Evolutionary conservation across 2,888 invertebrate species (phyloP).

Genomic region (Mythimna lalbum): DNA sequence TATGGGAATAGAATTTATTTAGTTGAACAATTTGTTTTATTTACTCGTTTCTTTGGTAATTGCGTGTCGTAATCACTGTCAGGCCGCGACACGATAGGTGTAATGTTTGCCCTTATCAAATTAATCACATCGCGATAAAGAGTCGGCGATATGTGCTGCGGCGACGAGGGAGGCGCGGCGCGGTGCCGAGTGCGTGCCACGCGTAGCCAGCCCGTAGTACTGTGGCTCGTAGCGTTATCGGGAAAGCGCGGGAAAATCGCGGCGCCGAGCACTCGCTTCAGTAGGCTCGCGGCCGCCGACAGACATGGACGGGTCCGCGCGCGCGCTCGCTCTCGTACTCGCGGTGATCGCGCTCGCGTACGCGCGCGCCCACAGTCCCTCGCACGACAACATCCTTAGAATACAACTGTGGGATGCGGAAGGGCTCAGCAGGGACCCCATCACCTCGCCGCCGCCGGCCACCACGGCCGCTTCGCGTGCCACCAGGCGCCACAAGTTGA

Average conservation of each 20-base stretch:
- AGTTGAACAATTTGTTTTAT: constrained; percentile 79
- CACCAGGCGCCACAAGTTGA: constrained; percentile 76
- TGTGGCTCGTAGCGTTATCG: constrained; percentile 81
- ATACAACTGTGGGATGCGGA: constrained; percentile 89
- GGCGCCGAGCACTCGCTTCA: constrained; percentile 74
- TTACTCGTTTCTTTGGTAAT: constrained; percentile 64
- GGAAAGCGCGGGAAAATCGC: constrained; percentile 89
- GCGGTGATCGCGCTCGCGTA: constrained; percentile 81
- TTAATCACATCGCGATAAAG: constrained; percentile 81
- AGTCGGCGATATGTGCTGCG: constrained; percentile 55
- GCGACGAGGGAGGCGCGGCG: constrained; percentile 68
- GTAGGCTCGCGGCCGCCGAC: constrained; percentile 86
- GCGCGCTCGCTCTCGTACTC: constrained; percentile 79
- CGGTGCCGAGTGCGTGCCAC: constrained; percentile 77
- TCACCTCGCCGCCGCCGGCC: constrained; percentile 70
- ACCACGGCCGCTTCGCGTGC: constrained; percentile 57
- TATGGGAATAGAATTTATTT: constrained; percentile 81
- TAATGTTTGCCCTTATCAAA: constrained; percentile 74
- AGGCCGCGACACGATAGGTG: constrained; percentile 63
- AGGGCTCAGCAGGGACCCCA: constrained; percentile 83
- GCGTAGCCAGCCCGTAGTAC: constrained; percentile 57
- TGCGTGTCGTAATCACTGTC: constrained; percentile 64
- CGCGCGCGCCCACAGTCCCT: constrained; percentile 84
- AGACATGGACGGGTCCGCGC: constrained; percentile 83
- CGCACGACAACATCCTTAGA: constrained; percentile 87